A percentile compares a stretch with the other conserved stretches of the same genome.
Conservation (phyloP, 2,797 vertebrate genomes). For the Pseudocheirus occidentalis region DNA sequence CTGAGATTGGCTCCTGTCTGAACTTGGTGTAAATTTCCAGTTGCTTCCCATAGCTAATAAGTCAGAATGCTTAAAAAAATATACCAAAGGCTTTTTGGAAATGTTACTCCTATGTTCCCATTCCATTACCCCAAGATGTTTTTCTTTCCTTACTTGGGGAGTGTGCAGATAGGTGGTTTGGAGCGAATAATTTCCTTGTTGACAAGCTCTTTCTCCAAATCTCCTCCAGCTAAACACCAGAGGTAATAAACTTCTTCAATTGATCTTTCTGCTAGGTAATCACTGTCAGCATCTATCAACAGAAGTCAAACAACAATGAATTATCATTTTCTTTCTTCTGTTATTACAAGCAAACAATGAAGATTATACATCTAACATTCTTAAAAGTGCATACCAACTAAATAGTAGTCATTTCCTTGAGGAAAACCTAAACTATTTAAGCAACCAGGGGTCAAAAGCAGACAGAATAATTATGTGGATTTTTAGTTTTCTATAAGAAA, state of each 20-base stretch:
- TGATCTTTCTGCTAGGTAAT: conserved; percentile 93
- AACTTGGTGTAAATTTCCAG: not conserved
- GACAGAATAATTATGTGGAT: not conserved
- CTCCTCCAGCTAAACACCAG: conserved; percentile 98
- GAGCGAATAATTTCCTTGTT: conserved; percentile 98
- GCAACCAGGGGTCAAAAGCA: conserved; percentile 36
- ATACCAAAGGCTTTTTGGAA: not conserved
- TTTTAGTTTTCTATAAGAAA: conserved; percentile 11
- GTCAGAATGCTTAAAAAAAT: conserved; percentile 28
- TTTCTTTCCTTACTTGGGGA: conserved; percentile 91
- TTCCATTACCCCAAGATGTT: conserved; percentile 23
- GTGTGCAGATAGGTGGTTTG: conserved; percentile 96
- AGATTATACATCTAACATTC: conserved; percentile 20
- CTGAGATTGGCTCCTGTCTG: conserved; percentile 1
- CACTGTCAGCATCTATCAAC: conserved; percentile 86
- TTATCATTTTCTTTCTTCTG: conserved; percentile 59
- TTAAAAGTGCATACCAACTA: not conserved
- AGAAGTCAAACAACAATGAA: conserved; percentile 57
- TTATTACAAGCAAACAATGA: conserved; percentile 42
- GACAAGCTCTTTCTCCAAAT: conserved; percentile 97
- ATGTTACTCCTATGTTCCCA: not conserved
- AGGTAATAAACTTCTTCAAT: conserved; percentile 98
- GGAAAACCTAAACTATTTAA: conserved; percentile 40
- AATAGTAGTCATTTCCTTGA: conserved; percentile 49
- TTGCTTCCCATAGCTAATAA: conserved; percentile 1